phyloP scores from a whole-genome alignment of 2,888 invertebrate genomes.

The Troides aeacus region DNA sequence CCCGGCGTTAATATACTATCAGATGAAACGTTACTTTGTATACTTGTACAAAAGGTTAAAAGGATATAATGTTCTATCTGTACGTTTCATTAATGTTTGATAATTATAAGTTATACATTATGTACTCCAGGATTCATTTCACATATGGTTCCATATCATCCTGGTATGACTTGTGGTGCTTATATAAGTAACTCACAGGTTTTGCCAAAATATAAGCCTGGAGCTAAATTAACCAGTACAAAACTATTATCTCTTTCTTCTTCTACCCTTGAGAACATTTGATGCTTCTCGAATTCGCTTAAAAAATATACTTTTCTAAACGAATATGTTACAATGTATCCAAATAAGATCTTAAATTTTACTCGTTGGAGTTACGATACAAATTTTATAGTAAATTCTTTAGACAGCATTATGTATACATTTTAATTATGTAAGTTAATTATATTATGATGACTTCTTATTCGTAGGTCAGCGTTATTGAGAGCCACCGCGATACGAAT shows the following conservation, averaged over 20 bases:
- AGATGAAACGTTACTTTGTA: background rate
- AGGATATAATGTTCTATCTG: background rate
- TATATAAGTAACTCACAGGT: background rate
- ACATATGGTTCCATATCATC: slow-evolving; percentile 15
- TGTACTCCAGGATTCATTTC: slow-evolving; percentile 5
- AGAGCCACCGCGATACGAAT: background rate
- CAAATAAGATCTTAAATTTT: too few species aligned
- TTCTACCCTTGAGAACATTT: too few species aligned
- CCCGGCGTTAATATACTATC: too few species aligned
- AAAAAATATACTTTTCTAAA: too few species aligned
- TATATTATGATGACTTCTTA: background rate
- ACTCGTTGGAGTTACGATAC: too few species aligned
- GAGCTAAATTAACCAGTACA: too few species aligned
- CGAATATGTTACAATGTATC: too few species aligned
- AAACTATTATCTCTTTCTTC: too few species aligned
- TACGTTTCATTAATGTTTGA: background rate
- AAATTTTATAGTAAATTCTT: background rate
- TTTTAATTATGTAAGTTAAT: background rate
- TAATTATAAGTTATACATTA: background rate
- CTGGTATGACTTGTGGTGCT: background rate
- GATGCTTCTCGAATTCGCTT: too few species aligned
- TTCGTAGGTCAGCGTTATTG: background rate
- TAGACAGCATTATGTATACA: background rate
- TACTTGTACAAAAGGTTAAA: background rate
- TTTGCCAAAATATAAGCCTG: background rate